These are phyloP conservation scores for Cecidostiba fungosa DNA, from an alignment of 2,888 invertebrate species.

Conservation along the genomic window DNA sequence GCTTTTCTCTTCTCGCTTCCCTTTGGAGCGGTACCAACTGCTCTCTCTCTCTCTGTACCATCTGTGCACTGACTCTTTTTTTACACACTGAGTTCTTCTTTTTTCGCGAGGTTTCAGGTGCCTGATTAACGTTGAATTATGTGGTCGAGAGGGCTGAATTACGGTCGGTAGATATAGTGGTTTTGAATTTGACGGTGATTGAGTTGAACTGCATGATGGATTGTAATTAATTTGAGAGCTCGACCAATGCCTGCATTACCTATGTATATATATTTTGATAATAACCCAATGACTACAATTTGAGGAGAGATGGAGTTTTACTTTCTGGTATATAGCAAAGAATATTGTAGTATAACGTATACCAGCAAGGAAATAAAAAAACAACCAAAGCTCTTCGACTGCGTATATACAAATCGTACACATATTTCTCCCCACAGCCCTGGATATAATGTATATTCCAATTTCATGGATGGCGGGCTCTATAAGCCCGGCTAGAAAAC, in stretches of 20 bases:
- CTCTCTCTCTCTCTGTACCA: background rate
- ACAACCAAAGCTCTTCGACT: background rate
- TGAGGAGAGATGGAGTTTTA: no score
- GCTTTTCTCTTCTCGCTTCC: background rate
- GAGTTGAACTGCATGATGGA: background rate
- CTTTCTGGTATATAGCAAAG: no score
- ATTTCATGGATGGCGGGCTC: constrained; percentile 26
- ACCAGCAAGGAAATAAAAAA: background rate
- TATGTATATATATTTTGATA: no score
- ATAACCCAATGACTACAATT: no score
- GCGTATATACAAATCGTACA: background rate
- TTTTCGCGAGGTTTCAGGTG: background rate
- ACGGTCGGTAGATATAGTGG: background rate
- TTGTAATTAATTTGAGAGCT: background rate
- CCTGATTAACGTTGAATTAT: background rate
- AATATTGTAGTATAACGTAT: no score
- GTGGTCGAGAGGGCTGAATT: background rate
- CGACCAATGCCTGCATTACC: background rate
- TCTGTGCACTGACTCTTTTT: background rate
- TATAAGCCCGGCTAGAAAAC: background rate
- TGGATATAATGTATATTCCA: background rate
- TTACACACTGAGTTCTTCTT: background rate
- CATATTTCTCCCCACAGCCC: background rate
- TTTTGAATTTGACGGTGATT: background rate
- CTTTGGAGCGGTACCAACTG: constrained; percentile 6